phyloP scores from a whole-genome alignment of 2,888 invertebrate genomes.

The Tachina lurida region DNA sequence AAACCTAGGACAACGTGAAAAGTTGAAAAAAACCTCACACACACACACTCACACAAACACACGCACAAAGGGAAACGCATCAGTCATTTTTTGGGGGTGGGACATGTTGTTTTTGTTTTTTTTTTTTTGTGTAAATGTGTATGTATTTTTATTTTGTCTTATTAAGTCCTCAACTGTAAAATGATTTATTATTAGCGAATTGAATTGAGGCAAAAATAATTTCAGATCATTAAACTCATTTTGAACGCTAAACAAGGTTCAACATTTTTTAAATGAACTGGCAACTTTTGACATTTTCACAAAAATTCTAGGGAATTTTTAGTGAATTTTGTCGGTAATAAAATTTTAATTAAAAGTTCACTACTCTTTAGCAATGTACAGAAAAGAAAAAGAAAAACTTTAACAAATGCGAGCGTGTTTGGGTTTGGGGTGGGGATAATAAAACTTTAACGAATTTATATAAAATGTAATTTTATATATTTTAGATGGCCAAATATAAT shows the following conservation, averaged over 20 bases:
- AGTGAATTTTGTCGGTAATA: not conserved
- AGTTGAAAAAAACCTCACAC: constrained; percentile 16
- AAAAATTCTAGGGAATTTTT: constrained; percentile 29
- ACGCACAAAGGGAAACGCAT: constrained; percentile 53
- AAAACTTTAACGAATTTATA: too few relatives aligned
- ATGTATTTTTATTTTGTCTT: constrained; percentile 12
- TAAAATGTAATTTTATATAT: not conserved
- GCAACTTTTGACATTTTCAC: constrained; percentile 47
- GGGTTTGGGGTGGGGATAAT: not conserved
- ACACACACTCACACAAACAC: not conserved
- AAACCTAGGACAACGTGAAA: constrained; percentile 69
- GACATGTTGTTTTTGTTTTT: constrained; percentile 14
- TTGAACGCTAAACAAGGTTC: constrained; percentile 40
- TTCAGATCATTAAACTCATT: constrained; percentile 55
- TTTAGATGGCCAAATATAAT: not conserved
- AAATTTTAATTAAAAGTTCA: constrained; percentile 44
- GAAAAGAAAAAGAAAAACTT: not conserved
- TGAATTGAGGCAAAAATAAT: constrained; percentile 34
- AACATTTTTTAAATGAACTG: constrained; percentile 47
- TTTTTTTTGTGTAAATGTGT: not conserved
- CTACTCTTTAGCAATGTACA: constrained; percentile 14
- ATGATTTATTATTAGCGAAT: constrained; percentile 61
- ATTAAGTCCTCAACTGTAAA: constrained; percentile 28
- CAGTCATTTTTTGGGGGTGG: constrained; percentile 51
- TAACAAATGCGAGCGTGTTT: not conserved